A percentile compares a stretch with the other conserved stretches of the same genome.
phyloP scores from a whole-genome alignment of 2,797 vertebrate species.

The Microhierax caerulescens region DNA sequence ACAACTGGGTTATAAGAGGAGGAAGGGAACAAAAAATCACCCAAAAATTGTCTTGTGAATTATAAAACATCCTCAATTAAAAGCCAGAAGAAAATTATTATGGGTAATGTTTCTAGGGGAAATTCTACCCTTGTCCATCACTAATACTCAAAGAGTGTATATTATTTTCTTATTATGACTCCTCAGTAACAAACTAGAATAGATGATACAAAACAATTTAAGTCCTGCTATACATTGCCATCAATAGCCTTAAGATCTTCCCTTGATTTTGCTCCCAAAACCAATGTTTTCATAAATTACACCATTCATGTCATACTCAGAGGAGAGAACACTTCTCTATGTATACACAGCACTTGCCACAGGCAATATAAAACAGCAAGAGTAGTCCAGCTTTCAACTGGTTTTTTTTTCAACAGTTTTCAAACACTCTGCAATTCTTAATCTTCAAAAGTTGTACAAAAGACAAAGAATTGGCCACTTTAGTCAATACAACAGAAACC shows the following conservation, averaged over 20 bases:
- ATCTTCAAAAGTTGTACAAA: background rate
- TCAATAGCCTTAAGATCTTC: background rate
- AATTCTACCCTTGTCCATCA: background rate
- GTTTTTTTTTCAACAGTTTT: too few species aligned
- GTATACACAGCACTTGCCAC: background rate
- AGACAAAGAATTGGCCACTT: background rate
- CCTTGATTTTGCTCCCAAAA: background rate
- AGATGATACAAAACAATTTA: background rate
- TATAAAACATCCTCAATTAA: background rate
- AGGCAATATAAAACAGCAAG: background rate
- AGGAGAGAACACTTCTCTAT: background rate
- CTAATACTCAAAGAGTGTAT: rapidly evolving
- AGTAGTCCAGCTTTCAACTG: background rate
- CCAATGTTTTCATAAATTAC: background rate
- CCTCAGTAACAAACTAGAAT: background rate
- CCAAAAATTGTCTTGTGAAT: background rate
- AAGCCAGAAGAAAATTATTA: background rate
- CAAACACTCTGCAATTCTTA: background rate
- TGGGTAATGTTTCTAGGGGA: background rate
- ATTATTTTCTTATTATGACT: background rate
- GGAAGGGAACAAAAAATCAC: background rate
- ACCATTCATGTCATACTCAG: background rate
- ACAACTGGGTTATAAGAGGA: background rate
- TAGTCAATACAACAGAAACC: background rate
- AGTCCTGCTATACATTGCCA: background rate